Evolutionary conservation across 1,140 invertebrate genomes (phyloP).

Genomic region (Diprion similis): DNA sequence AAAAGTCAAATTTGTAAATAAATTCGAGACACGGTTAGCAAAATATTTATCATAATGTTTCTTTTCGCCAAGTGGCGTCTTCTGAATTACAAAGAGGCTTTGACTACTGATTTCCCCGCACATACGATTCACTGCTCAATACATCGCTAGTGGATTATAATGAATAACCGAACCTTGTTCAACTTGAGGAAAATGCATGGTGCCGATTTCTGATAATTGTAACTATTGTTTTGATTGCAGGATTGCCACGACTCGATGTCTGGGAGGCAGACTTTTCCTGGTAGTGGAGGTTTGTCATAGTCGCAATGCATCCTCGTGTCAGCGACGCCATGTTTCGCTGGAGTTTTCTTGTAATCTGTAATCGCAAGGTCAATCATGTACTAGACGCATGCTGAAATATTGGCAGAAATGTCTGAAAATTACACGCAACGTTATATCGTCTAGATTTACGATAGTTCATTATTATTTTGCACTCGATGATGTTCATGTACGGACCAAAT

Average conservation of each 20-base stretch:
- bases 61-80: background rate
- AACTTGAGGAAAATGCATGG: constrained; percentile 73
- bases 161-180: constrained; percentile 63
- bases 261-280: constrained; percentile 66
- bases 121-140: background rate
- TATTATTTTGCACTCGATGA: too few species aligned
- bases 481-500: too few species aligned
- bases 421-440: too few species aligned
- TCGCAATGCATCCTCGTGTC: constrained; percentile 54
- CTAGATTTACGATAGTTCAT: too few species aligned
- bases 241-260: constrained; percentile 58
- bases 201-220: constrained; percentile 65
- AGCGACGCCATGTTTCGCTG: too few species aligned
- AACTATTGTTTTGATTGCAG: constrained; percentile 64
- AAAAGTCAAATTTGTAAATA: background rate
- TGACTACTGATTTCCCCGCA: background rate
- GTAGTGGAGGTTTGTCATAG: constrained; percentile 54
- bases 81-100: background rate
- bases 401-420: too few species aligned
- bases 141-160: background rate
- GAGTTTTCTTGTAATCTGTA: too few species aligned
- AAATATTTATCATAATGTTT: too few species aligned
- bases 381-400: too few species aligned
- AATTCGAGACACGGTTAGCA: too few species aligned
- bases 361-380: too few species aligned